Evolutionary conservation across 2,888 invertebrate species (phyloP).

Genomic region (Leistus spinibarbis): DNA sequence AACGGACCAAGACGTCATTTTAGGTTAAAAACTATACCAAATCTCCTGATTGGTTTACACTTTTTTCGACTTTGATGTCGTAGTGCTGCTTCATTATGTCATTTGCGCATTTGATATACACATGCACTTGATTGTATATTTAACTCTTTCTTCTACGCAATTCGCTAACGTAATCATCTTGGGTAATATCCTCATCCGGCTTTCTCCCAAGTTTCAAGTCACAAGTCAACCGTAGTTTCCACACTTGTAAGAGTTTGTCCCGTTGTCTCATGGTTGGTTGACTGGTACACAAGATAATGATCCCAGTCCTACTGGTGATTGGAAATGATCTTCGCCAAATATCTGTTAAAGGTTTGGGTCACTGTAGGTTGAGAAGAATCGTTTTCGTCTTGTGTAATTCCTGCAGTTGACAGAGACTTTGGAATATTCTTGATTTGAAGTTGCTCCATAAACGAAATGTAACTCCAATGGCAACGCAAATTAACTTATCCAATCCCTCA

Average conservation of each 20-base stretch:
- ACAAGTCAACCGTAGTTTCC: neutral
- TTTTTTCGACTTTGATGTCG: too few species aligned
- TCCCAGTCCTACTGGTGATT: constrained; percentile 16
- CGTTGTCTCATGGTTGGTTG: constrained; percentile 25
- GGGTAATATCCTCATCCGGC: neutral
- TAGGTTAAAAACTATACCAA: too few species aligned
- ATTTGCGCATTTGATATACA: too few species aligned
- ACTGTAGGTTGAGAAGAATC: constrained; percentile 2
- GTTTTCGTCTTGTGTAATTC: constrained; percentile 45
- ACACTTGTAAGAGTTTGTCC: neutral
- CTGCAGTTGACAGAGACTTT: constrained; percentile 42
- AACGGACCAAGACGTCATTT: too few species aligned
- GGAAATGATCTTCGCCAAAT: neutral
- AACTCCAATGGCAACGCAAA: constrained; percentile 18
- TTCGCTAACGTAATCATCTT: constrained; percentile 1
- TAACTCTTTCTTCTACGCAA: too few species aligned
- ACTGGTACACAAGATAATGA: constrained; percentile 18
- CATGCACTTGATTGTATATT: too few species aligned
- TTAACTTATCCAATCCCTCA: too few species aligned
- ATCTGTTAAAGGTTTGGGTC: constrained; percentile 8
- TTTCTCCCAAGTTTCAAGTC: neutral
- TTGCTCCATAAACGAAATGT: constrained; percentile 47
- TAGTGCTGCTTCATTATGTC: too few species aligned
- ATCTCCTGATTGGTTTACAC: too few species aligned
- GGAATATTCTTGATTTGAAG: constrained; percentile 46